These are phyloP conservation scores for Porites evermanni DNA, from an alignment of 92 coral and sea anemone genomes.

Conservation along the genomic window DNA sequence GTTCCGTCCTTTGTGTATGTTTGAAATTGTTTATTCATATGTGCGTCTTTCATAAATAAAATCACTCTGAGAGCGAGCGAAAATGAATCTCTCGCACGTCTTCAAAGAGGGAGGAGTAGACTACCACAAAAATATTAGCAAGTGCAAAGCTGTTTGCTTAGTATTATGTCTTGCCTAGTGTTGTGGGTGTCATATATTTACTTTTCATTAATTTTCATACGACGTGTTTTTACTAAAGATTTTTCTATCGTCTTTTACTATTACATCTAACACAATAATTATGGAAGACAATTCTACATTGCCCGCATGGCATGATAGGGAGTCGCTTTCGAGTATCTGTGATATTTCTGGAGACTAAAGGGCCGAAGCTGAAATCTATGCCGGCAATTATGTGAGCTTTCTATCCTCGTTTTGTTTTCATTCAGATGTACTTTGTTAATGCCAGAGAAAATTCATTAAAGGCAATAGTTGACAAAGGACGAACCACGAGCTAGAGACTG, in stretches of 20 bases:
- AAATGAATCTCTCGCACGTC: neutral
- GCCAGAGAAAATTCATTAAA: conserved; percentile 33
- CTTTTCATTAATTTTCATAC: conserved; percentile 35
- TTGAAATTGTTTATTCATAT: conserved; percentile 8
- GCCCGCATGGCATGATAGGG: neutral
- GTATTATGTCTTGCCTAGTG: conserved; percentile 9
- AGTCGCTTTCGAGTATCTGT: neutral
- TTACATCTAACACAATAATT: neutral
- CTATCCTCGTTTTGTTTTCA: neutral
- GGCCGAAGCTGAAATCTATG: neutral
- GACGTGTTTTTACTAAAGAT: conserved; percentile 21
- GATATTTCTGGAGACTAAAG: neutral
- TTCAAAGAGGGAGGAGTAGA: neutral
- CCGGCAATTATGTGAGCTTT: neutral
- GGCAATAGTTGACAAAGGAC: conserved; percentile 22
- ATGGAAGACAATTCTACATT: neutral
- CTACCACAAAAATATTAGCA: neutral
- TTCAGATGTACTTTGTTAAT: neutral
- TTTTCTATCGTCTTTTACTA: neutral
- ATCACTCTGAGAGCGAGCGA: neutral
- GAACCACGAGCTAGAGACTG: conserved; percentile 21
- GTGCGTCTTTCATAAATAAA: conserved; percentile 2
- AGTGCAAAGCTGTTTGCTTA: conserved; percentile 31
- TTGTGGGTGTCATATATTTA: conserved; percentile 23
- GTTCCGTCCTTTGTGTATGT: neutral